Percentiles rank a stretch among this genome's conserved stretches.
Conservation (phyloP, 2,113 vertebrate genomes). For the Clarias batrachus region DNA sequence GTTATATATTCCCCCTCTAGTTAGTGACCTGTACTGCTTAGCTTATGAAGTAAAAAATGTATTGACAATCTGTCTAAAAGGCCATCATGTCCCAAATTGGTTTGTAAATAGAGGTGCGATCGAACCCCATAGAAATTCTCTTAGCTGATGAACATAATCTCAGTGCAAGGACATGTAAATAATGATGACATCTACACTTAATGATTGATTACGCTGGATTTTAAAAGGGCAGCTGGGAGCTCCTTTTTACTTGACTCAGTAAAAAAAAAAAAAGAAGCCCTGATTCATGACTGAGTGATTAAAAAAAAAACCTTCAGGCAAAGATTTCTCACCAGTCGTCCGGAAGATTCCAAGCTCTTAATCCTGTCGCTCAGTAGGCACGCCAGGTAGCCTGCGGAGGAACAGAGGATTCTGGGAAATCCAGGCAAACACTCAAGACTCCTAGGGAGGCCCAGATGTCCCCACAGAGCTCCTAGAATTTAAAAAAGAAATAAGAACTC, state of each 20-base stretch:
- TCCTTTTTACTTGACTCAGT: conserved; percentile 17
- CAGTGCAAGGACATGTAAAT: not conserved
- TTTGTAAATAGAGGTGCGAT: too few relatives aligned
- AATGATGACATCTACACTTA: not conserved
- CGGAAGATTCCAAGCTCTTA: conserved; percentile 42
- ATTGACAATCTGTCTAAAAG: not conserved
- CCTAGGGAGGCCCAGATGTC: conserved; percentile 45
- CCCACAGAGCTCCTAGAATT: not conserved
- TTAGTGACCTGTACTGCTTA: not conserved
- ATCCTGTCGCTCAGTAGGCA: conserved; percentile 39
- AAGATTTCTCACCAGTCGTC: conserved; percentile 13
- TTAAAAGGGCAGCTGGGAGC: not conserved
- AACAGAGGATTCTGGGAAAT: conserved; percentile 45
- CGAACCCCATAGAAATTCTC: not conserved
- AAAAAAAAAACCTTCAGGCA: conserved; percentile 22
- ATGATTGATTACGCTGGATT: not conserved
- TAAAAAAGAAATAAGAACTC: conserved; percentile 13
- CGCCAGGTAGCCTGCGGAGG: conserved; percentile 41
- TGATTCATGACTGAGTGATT: conserved; percentile 30
- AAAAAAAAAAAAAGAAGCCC: conserved; percentile 4
- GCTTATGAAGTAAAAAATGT: not conserved
- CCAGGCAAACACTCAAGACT: conserved; percentile 35
- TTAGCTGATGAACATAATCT: not conserved
- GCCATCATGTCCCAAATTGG: not conserved
- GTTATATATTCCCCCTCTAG: not conserved